Evolutionary conservation across 1,140 invertebrate genomes (phyloP).

Genomic region (Apocrypta bakeri): DNA sequence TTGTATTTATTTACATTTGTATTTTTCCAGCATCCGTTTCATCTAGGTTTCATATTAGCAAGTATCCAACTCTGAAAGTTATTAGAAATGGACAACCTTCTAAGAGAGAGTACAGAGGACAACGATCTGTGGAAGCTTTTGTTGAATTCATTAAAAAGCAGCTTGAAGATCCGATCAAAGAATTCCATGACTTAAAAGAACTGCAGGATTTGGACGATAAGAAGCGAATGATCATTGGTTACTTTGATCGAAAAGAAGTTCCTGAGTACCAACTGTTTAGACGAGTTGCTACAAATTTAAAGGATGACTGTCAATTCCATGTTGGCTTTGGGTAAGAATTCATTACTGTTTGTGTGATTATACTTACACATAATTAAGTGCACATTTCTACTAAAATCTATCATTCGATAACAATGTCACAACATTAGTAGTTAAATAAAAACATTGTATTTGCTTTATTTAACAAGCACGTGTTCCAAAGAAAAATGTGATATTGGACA

Average conservation of each 20-base stretch:
- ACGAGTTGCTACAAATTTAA: conserved; percentile 89
- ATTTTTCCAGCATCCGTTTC: conserved; percentile 82
- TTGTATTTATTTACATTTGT: background rate
- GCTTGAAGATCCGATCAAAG: conserved; percentile 90
- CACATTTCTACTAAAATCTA: background rate
- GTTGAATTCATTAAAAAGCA: conserved; percentile 92
- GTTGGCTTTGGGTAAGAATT: conserved; percentile 90
- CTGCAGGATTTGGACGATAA: conserved; percentile 88
- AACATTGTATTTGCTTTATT: conserved; percentile 57
- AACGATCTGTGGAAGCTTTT: conserved; percentile 89
- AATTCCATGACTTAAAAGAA: conserved; percentile 85
- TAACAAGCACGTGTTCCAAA: conserved; percentile 71
- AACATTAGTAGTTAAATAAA: conserved; percentile 15
- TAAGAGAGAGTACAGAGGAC: conserved; percentile 96
- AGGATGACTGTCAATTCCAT: conserved; percentile 97
- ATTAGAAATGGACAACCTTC: conserved; percentile 94
- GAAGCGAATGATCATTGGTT: conserved; percentile 94
- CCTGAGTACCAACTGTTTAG: conserved; percentile 87
- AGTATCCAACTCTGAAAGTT: conserved; percentile 98
- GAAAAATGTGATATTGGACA: conserved; percentile 71
- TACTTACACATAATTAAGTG: background rate
- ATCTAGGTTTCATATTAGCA: conserved; percentile 94
- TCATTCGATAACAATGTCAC: conserved; percentile 15
- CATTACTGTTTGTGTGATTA: conserved; percentile 15
- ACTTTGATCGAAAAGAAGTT: conserved; percentile 89